Conservation (phyloP, 1,140 invertebrate species). For the Drosophila ambigua region DNA sequence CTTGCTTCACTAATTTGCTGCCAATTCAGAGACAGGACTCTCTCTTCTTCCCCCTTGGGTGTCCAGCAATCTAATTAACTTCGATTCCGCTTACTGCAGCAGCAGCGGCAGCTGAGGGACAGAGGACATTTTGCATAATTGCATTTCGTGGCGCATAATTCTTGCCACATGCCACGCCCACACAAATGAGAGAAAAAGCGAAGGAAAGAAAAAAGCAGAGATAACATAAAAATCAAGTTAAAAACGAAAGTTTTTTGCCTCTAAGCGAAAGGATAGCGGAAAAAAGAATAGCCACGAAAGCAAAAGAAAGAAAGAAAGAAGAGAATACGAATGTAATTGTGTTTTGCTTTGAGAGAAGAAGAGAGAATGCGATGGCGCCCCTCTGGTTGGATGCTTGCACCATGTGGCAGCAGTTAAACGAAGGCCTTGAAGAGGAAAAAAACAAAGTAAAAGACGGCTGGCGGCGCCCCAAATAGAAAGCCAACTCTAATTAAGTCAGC, state of each 20-base stretch:
- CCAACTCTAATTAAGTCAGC: conserved; percentile 72
- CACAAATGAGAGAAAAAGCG: conserved; percentile 9
- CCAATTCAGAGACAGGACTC: conserved; percentile 36
- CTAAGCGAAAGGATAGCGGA: conserved; percentile 37
- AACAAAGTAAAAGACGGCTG: conserved; percentile 16
- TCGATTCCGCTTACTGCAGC: conserved; percentile 59
- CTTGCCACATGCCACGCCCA: conserved; percentile 46
- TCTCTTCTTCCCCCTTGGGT: not conserved
- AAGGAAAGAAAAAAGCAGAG: conserved; percentile 27
- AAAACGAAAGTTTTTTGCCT: conserved; percentile 61
- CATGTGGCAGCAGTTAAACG: conserved; percentile 60
- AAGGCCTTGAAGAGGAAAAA: conserved; percentile 9
- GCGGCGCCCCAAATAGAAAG: conserved; percentile 36
- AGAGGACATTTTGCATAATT: conserved; percentile 76
- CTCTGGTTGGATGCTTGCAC: conserved; percentile 45
- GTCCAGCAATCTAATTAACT: conserved; percentile 76
- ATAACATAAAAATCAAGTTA: conserved; percentile 57
- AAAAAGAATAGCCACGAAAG: conserved; percentile 59
- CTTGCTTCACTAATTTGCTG: conserved; percentile 62
- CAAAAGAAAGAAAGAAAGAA: conserved; percentile 51
- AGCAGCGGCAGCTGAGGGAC: too few species aligned
- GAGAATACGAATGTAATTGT: conserved; percentile 63
- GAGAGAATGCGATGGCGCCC: not conserved
- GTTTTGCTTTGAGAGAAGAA: conserved; percentile 26
- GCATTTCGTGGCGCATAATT: conserved; percentile 74